Evolutionary conservation across 2,113 vertebrate genomes (phyloP).

Genomic region (Tinamus guttatus): DNA sequence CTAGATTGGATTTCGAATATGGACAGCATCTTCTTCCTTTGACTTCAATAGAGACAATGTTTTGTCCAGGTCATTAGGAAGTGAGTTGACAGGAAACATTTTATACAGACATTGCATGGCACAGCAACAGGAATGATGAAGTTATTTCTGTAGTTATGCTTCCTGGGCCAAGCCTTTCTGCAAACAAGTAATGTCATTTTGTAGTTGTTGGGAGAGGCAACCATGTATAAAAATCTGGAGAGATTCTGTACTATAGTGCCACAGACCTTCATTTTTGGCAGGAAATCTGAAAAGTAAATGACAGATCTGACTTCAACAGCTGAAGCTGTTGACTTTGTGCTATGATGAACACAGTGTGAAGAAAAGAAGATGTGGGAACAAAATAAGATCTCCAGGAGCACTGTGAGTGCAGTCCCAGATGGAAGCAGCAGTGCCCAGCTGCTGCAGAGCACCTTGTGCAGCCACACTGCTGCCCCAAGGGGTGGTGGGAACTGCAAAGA

Average conservation of each 20-base stretch:
- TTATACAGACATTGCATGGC: not conserved
- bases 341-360: conserved; percentile 26
- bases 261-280: conserved; percentile 7
- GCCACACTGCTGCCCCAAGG: not conserved
- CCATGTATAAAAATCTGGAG: not conserved
- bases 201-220: not conserved
- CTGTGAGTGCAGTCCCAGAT: not conserved
- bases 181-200: not conserved
- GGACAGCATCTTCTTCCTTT: not conserved
- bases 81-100: not conserved
- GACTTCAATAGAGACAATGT: not conserved
- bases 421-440: not conserved
- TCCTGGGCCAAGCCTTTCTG: not conserved
- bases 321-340: conserved; percentile 52
- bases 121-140: not conserved
- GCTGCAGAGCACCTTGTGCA: not conserved
- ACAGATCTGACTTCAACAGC: conserved; percentile 1
- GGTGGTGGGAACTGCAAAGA: not conserved
- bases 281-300: conserved; percentile 13
- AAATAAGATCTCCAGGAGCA: conserved; percentile 43
- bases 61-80: not conserved
- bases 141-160: not conserved
- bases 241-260: not conserved
- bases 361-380: conserved; percentile 46
- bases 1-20: not conserved